Evolutionary conservation across 2,888 invertebrate genomes (phyloP).

Genomic region (Lingula anatina): DNA sequence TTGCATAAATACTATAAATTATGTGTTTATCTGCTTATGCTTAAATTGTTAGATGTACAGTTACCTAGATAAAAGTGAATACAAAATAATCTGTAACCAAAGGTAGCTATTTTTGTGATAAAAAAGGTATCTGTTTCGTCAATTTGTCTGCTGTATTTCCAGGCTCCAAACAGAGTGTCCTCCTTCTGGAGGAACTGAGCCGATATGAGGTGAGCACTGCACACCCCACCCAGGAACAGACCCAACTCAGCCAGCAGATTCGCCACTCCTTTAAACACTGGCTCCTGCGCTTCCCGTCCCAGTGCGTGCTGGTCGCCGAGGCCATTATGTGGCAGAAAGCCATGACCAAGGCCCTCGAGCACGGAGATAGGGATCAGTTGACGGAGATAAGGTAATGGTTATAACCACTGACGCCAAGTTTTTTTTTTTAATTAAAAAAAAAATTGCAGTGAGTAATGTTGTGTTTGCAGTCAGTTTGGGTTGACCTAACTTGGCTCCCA

Average conservation of each 20-base stretch:
- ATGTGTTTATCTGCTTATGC: no score
- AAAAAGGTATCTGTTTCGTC: no score
- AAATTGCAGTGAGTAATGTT: no score
- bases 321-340: slow-evolving; percentile 39
- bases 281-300: slow-evolving; percentile 43
- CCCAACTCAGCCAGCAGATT: slow-evolving; percentile 17
- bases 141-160: not conserved
- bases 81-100: no score
- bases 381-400: slow-evolving; percentile 16
- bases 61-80: no score
- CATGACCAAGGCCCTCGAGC: slow-evolving; percentile 33
- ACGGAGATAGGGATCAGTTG: slow-evolving; percentile 28
- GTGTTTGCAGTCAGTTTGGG: no score
- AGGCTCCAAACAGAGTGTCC: slow-evolving; percentile 24
- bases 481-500: no score
- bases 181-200: slow-evolving; percentile 38
- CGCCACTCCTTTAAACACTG: slow-evolving; percentile 35
- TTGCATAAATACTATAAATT: no score
- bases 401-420: no score
- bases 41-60: no score
- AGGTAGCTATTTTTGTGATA: no score
- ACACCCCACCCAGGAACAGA: not conserved
- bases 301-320: slow-evolving; percentile 43
- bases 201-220: not conserved
- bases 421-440: no score